These are phyloP conservation scores for Cyrtonyx montezumae DNA, from an alignment of 2,113 vertebrate species.

Conservation along the genomic window DNA sequence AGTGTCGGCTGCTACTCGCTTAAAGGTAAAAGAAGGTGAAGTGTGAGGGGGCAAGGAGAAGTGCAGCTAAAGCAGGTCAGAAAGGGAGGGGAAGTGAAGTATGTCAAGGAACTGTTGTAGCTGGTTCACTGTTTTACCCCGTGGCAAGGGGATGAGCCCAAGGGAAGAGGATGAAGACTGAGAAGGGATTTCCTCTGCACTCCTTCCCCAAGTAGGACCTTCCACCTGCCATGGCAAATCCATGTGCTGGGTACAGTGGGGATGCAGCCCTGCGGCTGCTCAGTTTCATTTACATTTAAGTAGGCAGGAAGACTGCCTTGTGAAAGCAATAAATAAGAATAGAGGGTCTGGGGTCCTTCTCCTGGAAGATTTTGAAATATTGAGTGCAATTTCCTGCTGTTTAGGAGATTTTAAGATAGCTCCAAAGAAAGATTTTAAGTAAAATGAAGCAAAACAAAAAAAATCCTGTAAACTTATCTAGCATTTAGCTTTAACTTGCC, in stretches of 20 bases:
- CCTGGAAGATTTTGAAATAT: constrained; percentile 47
- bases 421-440: constrained; percentile 51
- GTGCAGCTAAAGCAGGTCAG: background rate
- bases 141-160: background rate
- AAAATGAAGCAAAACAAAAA: constrained; percentile 64
- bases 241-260: background rate
- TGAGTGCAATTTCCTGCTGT: constrained; percentile 65
- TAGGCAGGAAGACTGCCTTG: background rate
- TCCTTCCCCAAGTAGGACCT: background rate
- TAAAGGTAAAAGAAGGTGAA: constrained; percentile 63
- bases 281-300: constrained; percentile 24
- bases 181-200: constrained; percentile 11
- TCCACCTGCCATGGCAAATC: constrained; percentile 3
- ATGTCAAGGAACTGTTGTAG: background rate
- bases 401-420: constrained; percentile 55
- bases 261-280: background rate
- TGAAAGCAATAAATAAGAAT: constrained; percentile 19
- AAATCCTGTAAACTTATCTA: constrained; percentile 51
- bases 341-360: constrained; percentile 31
- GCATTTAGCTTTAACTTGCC: constrained; percentile 61
- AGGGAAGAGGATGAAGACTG: background rate
- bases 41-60: background rate
- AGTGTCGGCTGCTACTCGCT: background rate
- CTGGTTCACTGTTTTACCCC: background rate
- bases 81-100: background rate